Conservation (phyloP, 30 jellyfish, hydroid and myxozoan species). For the Sanderia malayensis region DNA sequence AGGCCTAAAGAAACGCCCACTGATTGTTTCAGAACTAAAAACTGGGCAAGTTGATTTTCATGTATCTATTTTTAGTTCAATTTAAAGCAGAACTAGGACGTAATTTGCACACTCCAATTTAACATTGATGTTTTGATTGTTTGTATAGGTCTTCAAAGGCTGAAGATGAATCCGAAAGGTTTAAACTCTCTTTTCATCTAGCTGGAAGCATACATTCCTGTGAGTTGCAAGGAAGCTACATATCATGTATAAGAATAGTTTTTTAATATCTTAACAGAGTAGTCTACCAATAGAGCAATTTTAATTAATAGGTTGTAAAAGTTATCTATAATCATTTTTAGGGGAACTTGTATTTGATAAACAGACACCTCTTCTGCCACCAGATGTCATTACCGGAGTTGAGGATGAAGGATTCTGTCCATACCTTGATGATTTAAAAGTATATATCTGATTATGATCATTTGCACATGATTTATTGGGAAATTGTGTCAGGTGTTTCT, state of each 20-base stretch:
- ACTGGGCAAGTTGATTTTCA: slow-evolving; percentile 67
- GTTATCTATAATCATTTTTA: neutral
- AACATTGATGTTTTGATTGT: too few relatives aligned
- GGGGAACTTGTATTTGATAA: slow-evolving; percentile 58
- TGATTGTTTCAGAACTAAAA: slow-evolving; percentile 26
- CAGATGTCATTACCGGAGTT: slow-evolving; percentile 52
- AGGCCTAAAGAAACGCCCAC: slow-evolving; percentile 39
- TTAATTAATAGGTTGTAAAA: too few relatives aligned
- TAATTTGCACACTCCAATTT: too few relatives aligned
- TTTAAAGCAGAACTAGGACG: too few relatives aligned
- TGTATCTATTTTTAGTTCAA: too few relatives aligned
- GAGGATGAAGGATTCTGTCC: slow-evolving; percentile 54
- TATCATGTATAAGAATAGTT: neutral
- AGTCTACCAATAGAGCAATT: too few relatives aligned
- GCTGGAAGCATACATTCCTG: slow-evolving; percentile 15
- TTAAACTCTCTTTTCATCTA: slow-evolving; percentile 32
- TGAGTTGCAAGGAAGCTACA: neutral
- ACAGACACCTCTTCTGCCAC: slow-evolving; percentile 35
- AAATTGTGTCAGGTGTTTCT: too few relatives aligned
- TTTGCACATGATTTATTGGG: too few relatives aligned
- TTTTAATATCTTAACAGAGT: too few relatives aligned
- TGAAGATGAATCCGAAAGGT: slow-evolving; percentile 33
- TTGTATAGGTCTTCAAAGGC: slow-evolving; percentile 22
- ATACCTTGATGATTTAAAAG: slow-evolving; percentile 20
- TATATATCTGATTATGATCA: too few relatives aligned